These are phyloP conservation scores for Pantherophis vulpinus DNA, from an alignment of 2,797 vertebrate genomes.

Conservation along the genomic window DNA sequence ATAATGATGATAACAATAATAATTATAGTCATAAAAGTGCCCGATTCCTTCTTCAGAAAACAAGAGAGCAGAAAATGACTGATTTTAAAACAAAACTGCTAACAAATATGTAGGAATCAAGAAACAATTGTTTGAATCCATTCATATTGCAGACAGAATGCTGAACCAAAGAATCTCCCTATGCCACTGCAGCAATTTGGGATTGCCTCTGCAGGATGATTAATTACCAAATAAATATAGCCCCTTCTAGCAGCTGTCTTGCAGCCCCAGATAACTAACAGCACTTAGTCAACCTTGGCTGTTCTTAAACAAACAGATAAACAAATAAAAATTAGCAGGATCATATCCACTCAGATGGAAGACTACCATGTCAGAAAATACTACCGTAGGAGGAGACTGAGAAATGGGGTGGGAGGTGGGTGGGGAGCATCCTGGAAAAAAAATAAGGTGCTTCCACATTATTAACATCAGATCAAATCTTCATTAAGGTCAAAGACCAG, in stretches of 20 bases:
- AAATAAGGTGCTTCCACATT: neutral
- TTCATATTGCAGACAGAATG: neutral
- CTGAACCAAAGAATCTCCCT: neutral
- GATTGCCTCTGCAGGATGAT: neutral
- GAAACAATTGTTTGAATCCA: neutral
- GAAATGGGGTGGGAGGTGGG: neutral
- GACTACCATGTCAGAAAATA: neutral
- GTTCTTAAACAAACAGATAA: neutral
- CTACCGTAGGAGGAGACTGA: neutral
- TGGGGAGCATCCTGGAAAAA: neutral
- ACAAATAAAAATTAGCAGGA: neutral
- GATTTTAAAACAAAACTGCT: neutral
- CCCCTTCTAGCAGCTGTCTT: neutral
- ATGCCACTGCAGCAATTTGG: neutral
- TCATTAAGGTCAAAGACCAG: neutral
- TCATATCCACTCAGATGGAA: neutral
- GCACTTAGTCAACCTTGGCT: neutral
- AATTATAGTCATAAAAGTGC: neutral
- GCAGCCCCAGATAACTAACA: neutral
- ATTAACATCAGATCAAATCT: neutral
- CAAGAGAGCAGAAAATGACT: neutral
- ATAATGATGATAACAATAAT: neutral
- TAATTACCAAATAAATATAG: neutral
- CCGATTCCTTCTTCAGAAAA: neutral
- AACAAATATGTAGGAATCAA: neutral